Base-by-base conservation (phyloP, 1,140 invertebrate species). In the Sipha flava region DNA sequence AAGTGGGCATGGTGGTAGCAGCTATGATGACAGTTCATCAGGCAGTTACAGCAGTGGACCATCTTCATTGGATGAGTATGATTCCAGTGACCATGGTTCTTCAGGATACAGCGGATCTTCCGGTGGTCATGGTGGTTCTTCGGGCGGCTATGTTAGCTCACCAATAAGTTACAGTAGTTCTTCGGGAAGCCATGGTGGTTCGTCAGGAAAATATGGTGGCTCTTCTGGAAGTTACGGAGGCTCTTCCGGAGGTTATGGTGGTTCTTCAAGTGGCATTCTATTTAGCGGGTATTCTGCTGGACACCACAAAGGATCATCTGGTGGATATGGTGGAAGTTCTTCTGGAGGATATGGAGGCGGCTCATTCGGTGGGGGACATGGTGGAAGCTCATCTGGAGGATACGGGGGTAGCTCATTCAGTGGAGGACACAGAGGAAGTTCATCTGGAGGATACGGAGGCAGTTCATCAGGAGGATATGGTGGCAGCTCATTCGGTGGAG, bases 181-280 rank as follows among this genome's bases (percentile, higher is more conserved):
- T 12, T 82, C 81, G n/a, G 59, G 72, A 49, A 81, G 81, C 0
- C 79, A 81, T 26, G 81, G 82, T 52, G 21, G 62, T 21, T 81
- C 79, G 12, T 59, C 75, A 6, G 83, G 83, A 21, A 81, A 81
- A 43, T 54, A 81, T 26, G 77, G 79, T 14, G 16, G 62, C 26
- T 54, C 45, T 1, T 73, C 66, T 2, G 77, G 80, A 37, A 62
- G 66, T 29, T 26, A 66, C 26, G 79, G 62, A 4, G 26, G 40
- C n/a, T 47, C 37, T 18, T 81, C 47, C 9, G 66, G 79, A 57
- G 47, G 68, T 45, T 45, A 66, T 37, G 49, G 66, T 4, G 43
- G 66, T 31, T 31, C 64, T 5, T 64, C 54, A 16, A 52, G 68
- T 21, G 37, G 64, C 12, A 29, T 68, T 47, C 29, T 68, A 68